Base-by-base conservation (phyloP, 2,113 vertebrate species). In the Oncorhynchus clarkii region DNA sequence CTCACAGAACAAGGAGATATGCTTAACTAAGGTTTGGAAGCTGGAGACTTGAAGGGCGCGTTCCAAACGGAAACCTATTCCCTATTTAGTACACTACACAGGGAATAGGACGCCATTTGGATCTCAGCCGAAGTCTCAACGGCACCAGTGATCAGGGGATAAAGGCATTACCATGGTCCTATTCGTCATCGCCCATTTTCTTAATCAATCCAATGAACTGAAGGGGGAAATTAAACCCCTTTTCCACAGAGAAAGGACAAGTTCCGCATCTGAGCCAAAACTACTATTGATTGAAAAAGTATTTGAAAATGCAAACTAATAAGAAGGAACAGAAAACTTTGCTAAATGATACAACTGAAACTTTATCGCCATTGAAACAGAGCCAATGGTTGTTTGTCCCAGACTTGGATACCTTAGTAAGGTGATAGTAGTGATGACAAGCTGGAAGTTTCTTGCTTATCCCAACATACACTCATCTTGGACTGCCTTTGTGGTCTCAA, bases 291-390 rank as follows among this genome's bases (percentile, higher is more conserved):
- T 49, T 74, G 1, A 72, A 67, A 45, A 45, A 64, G 8, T 24
- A 71, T 54, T 59, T 20, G 71, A 66, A 22, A 71, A 71, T 24
- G 57, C 26, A 57, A 72, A 75, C 59, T n/a, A 11, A 45, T 45
- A 45, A 9, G 39, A 84, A 49, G 24, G 59, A 81, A 83, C 3
- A 16, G 3, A 54, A 14, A 51, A 51, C 60, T 62, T 62, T 62
- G 16, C 59, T 74, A 76, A 76, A 48, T 8, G 49, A 59, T 75
- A 70, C 85, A 65, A 73, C 77, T 9, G 66, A 73, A 69, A 74
- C 31, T 74, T 68, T 51, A 74, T 39, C 67, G 76, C 75, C 76
- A 71, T 81, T 75, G 81, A 60, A 72, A 75, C 76, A 24, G 67
- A 79, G 77, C 70, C 76, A 20, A 1, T 0, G 22, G 39, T 39